These are phyloP conservation scores for Limnephilus lunatus DNA, from an alignment of 2,888 invertebrate genomes.

Conservation along the genomic window DNA sequence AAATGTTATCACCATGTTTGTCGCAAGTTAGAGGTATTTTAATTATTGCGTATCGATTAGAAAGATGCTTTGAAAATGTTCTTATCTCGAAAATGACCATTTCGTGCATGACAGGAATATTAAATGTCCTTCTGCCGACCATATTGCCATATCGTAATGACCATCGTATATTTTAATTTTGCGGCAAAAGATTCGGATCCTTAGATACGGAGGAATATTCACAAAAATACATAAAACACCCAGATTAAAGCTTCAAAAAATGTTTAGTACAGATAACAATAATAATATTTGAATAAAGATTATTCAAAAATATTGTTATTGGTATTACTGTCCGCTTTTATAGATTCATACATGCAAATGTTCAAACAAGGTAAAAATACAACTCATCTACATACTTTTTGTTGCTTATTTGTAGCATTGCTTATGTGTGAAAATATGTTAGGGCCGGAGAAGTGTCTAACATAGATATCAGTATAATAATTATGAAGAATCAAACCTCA, in stretches of 20 bases:
- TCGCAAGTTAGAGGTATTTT: slow-evolving; percentile 44
- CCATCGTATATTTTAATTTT: not conserved
- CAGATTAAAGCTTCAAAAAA: not conserved
- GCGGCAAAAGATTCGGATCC: not conserved
- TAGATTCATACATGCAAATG: too few relatives aligned
- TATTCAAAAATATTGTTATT: not conserved
- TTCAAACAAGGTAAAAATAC: too few relatives aligned
- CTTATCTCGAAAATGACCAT: slow-evolving; percentile 2
- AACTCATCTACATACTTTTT: too few relatives aligned
- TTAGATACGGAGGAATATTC: not conserved
- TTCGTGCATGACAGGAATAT: slow-evolving; percentile 15
- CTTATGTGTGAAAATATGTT: too few relatives aligned
- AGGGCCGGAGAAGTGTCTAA: too few relatives aligned
- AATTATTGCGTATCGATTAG: slow-evolving; percentile 43
- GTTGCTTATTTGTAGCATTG: too few relatives aligned
- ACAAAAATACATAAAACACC: not conserved
- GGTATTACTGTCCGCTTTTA: not conserved
- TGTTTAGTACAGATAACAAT: not conserved
- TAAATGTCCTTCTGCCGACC: not conserved
- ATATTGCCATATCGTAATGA: not conserved
- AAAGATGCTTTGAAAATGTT: slow-evolving; percentile 3
- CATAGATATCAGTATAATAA: too few relatives aligned
- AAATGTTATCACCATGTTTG: slow-evolving; percentile 53
- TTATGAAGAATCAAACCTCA: too few relatives aligned
- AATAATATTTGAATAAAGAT: not conserved